These are phyloP conservation scores for Malaclemys terrapin DNA, from an alignment of 2,113 vertebrate species.

Conservation along the genomic window DNA sequence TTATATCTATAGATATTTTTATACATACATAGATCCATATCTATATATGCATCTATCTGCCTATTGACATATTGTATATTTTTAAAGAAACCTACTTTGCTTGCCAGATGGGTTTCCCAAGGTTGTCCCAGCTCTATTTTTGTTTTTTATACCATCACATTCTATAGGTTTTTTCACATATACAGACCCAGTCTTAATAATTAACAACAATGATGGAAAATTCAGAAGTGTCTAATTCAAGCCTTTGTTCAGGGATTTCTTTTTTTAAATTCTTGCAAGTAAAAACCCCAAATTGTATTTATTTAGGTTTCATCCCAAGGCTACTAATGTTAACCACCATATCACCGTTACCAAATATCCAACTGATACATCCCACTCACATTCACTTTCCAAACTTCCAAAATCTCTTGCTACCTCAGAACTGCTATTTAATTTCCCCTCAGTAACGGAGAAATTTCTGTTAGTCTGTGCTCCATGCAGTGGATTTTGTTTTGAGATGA, in stretches of 20 bases:
- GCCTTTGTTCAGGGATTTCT: neutral
- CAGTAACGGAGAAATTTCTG: neutral
- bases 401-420: neutral
- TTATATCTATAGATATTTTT: neutral
- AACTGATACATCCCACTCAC: neutral
- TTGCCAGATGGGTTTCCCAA: neutral
- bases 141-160: neutral
- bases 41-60: neutral
- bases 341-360: neutral
- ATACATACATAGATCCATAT: neutral
- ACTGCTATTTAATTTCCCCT: constrained; percentile 1
- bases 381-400: neutral
- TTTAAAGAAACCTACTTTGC: neutral
- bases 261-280: neutral
- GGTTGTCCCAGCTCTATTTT: neutral
- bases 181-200: neutral
- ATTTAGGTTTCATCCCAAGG: neutral
- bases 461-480: neutral
- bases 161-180: neutral
- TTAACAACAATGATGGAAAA: neutral
- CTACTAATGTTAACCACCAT: neutral
- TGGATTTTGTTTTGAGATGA: constrained; percentile 9
- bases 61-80: neutral
- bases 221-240: neutral
- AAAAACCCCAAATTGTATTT: neutral